phyloP scores from a whole-genome alignment of 2,797 vertebrate species.

The Remorina albescens region DNA sequence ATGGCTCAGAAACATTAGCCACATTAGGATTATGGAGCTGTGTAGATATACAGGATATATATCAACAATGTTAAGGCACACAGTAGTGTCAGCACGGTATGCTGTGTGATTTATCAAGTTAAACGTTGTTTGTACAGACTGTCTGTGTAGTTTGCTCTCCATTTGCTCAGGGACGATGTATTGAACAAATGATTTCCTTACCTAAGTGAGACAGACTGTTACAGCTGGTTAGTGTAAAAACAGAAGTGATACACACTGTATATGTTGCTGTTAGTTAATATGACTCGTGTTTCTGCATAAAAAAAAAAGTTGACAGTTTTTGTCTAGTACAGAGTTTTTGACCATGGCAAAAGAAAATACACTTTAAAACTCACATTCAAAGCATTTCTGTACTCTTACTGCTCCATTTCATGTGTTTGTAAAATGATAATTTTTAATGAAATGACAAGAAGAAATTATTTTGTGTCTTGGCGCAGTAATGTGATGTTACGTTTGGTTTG shows the following conservation, averaged over 20 bases:
- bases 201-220: conserved; percentile 60
- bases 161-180: conserved; percentile 76
- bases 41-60: conserved; percentile 37
- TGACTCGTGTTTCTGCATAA: conserved; percentile 30
- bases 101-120: conserved; percentile 30
- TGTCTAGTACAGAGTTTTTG: too few relatives aligned
- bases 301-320: too few relatives aligned
- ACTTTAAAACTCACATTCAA: not conserved
- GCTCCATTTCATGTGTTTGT: not conserved
- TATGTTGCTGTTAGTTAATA: conserved; percentile 53
- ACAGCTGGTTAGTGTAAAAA: conserved; percentile 37
- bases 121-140: conserved; percentile 36
- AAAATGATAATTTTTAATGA: conserved; percentile 10
- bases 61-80: not conserved
- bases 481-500: not conserved
- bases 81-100: conserved; percentile 41
- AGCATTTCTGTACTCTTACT: conserved; percentile 24
- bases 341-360: conserved; percentile 10
- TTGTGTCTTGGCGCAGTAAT: conserved; percentile 17
- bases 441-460: conserved; percentile 18
- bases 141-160: conserved; percentile 48
- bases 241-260: conserved; percentile 32
- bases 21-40: conserved; percentile 30
- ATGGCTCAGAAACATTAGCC: conserved; percentile 61
- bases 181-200: conserved; percentile 42